Evolutionary conservation across 2,888 invertebrate genomes (phyloP).

Genomic region (Tenthredo notha): DNA sequence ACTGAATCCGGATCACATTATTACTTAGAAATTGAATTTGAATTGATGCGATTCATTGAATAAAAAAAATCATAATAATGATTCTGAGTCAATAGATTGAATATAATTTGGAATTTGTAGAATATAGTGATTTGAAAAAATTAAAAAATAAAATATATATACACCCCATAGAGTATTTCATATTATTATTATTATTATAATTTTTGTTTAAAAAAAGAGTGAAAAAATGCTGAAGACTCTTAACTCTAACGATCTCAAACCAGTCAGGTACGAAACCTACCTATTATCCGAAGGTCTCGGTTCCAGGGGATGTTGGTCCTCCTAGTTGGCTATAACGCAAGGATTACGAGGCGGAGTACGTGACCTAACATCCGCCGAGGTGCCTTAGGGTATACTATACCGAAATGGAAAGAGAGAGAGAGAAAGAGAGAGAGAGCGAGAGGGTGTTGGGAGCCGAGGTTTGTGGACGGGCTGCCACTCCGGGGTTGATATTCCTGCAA

Average conservation of each 20-base stretch:
- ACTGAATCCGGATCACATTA: no score
- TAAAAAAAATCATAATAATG: no score
- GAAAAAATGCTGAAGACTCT: not conserved
- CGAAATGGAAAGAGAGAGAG: not conserved
- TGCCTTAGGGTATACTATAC: slow-evolving; percentile 19
- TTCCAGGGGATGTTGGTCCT: slow-evolving; percentile 4
- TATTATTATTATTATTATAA: no score
- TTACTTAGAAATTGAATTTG: no score
- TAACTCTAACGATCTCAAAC: not conserved
- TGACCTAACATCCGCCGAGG: slow-evolving; percentile 34
- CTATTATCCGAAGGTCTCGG: slow-evolving; percentile 8
- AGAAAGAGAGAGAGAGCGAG: no score
- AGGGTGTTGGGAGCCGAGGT: not conserved
- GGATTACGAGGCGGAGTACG: slow-evolving; percentile 43
- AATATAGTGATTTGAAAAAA: no score
- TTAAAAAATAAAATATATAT: no score
- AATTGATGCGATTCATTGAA: no score
- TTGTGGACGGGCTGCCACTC: slow-evolving; percentile 13
- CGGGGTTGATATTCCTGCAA: not conserved
- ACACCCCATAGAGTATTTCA: not conserved
- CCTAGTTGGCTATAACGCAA: not conserved
- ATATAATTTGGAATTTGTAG: no score
- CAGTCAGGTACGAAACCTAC: slow-evolving; percentile 11
- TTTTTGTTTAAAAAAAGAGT: not conserved
- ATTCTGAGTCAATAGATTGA: no score